Evolutionary conservation across 2,113 vertebrate species (phyloP).

Genomic region (Panthera tigris): DNA sequence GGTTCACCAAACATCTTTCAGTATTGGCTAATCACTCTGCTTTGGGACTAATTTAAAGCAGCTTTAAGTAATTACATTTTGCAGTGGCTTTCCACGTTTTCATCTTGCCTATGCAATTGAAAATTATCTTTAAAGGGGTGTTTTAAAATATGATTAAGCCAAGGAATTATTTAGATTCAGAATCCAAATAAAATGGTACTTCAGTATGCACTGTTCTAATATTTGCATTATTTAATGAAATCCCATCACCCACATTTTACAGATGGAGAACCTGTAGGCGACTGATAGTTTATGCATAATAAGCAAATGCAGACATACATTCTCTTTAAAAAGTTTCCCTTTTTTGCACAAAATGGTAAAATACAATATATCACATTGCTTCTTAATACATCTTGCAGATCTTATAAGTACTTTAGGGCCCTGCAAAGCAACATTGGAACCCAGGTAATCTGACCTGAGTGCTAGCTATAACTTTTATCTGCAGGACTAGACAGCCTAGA

Average conservation of each 20-base stretch:
- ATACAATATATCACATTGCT: background rate
- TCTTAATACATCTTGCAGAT: background rate
- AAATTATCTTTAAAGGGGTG: background rate
- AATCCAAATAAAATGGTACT: background rate
- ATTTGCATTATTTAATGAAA: background rate
- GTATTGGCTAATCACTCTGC: slow-evolving; percentile 14
- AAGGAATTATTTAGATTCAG: slow-evolving; percentile 18
- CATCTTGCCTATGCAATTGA: slow-evolving; percentile 24
- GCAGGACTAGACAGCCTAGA: background rate
- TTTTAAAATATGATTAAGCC: slow-evolving; percentile 29
- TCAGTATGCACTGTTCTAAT: background rate
- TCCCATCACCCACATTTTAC: background rate
- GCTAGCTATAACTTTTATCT: background rate
- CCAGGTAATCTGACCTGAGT: background rate
- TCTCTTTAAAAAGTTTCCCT: background rate
- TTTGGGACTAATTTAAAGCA: slow-evolving; percentile 14
- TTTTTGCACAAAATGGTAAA: background rate
- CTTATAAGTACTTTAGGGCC: background rate
- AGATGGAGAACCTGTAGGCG: background rate
- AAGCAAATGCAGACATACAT: background rate
- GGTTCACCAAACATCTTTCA: slow-evolving; percentile 4
- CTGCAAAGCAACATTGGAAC: background rate
- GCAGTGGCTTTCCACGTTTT: background rate
- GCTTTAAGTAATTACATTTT: slow-evolving; percentile 44
- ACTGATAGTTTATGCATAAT: background rate